Conservation (phyloP, 2,113 vertebrate genomes). For the Tapirus terrestris region DNA sequence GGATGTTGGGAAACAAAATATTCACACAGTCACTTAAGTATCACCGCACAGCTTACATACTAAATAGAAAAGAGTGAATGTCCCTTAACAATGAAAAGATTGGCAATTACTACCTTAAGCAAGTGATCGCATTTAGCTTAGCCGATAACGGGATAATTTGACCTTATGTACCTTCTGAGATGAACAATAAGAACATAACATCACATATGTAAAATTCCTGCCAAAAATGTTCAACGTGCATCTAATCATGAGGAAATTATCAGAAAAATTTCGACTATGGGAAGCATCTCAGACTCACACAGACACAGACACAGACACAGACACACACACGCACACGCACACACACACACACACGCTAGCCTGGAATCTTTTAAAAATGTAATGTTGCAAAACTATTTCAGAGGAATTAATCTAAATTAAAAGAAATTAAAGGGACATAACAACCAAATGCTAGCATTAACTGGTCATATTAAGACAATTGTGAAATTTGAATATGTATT, state of each 20-base stretch:
- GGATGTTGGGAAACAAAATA: neutral
- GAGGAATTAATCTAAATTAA: neutral
- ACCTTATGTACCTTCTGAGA: neutral
- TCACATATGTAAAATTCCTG: neutral
- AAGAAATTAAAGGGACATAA: neutral
- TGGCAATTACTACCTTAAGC: neutral
- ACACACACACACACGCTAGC: neutral
- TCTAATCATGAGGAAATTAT: neutral
- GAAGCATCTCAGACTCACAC: neutral
- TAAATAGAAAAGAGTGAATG: neutral
- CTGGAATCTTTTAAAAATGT: neutral
- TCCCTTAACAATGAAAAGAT: neutral
- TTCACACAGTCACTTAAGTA: neutral
- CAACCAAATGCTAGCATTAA: neutral
- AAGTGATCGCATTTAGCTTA: neutral
- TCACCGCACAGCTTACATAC: neutral
- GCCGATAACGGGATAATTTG: neutral
- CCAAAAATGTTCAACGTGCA: neutral
- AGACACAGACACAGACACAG: neutral
- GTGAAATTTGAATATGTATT: neutral
- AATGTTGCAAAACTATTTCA: neutral
- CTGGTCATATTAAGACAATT: neutral
- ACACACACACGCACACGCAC: neutral
- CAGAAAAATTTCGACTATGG: neutral
- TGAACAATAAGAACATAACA: neutral